Evolutionary conservation across 2,888 invertebrate species (phyloP).

Genomic region (Strigamia transsilvanica): DNA sequence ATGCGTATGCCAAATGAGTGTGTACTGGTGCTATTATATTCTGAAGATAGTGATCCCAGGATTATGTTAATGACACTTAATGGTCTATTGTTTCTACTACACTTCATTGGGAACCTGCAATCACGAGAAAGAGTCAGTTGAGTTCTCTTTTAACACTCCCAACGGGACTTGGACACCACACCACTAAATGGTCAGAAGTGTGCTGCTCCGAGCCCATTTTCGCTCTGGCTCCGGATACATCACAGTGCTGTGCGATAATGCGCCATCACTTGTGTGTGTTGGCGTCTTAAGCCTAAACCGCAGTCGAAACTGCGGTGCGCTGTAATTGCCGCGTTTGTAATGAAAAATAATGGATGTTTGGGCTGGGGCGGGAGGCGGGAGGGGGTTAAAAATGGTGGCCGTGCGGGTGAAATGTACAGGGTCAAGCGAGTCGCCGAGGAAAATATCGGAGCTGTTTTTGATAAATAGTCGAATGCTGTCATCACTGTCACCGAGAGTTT

Average conservation of each 20-base stretch:
- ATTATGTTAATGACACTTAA: slow-evolving; percentile 55
- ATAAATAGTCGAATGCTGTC: slow-evolving; percentile 51
- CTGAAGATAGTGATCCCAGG: slow-evolving; percentile 53
- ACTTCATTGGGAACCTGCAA: slow-evolving; percentile 55
- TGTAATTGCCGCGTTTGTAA: slow-evolving; percentile 19
- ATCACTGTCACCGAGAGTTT: slow-evolving; percentile 44
- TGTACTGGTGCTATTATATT: slow-evolving; percentile 53
- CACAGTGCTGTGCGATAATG: slow-evolving; percentile 15
- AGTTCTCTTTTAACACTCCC: slow-evolving; percentile 44
- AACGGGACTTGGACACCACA: slow-evolving; percentile 30
- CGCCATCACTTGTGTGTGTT: slow-evolving; percentile 32
- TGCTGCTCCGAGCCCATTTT: slow-evolving; percentile 5
- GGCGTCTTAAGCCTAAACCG: slow-evolving; percentile 8
- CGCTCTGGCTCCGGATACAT: background rate
- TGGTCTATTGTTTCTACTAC: slow-evolving; percentile 55
- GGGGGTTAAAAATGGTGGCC: background rate
- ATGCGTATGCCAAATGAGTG: slow-evolving; percentile 53
- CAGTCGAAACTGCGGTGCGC: slow-evolving; percentile 41
- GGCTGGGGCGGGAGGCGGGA: background rate
- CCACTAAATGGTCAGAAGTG: slow-evolving; percentile 46
- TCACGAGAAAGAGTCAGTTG: slow-evolving; percentile 45
- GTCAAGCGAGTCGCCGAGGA: background rate
- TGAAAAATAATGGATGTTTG: slow-evolving; percentile 35
- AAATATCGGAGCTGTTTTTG: slow-evolving; percentile 16
- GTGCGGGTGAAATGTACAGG: background rate